Conservation (phyloP, 2,888 invertebrate species). For the Lycia hirtaria region DNA sequence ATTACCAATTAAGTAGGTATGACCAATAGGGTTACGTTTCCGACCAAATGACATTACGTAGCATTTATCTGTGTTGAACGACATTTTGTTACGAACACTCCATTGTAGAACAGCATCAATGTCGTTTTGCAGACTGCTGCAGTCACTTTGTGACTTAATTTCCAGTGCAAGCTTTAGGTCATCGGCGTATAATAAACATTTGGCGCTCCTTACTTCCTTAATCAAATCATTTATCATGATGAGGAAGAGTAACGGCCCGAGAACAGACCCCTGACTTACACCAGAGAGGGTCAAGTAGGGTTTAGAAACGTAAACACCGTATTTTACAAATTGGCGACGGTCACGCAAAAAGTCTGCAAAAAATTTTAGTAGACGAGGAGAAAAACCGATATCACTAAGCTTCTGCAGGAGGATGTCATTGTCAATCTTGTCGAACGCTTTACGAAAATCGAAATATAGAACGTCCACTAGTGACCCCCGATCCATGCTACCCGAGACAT, state of each 20-base stretch:
- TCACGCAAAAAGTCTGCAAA: neutral
- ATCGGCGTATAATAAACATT: neutral
- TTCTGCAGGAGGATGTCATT: conserved; percentile 2
- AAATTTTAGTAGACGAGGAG: neutral
- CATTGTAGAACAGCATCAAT: neutral
- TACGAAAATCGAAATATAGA: conserved; percentile 4
- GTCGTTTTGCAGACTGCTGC: neutral
- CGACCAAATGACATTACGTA: neutral
- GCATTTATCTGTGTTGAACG: neutral
- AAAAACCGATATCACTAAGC: neutral
- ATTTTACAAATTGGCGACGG: neutral
- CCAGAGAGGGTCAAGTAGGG: neutral
- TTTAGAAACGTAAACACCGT: neutral
- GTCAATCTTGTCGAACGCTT: conserved; percentile 9
- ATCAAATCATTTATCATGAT: neutral
- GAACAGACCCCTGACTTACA: neutral
- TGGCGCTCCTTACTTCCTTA: neutral
- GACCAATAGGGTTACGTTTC: neutral
- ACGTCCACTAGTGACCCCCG: neutral
- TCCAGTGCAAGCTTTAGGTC: neutral
- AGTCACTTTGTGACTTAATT: neutral
- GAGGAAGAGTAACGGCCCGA: neutral
- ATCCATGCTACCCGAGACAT: neutral
- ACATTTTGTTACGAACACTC: neutral
- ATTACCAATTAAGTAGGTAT: neutral